phyloP scores from a whole-genome alignment of 1,140 invertebrate species.

The Varroa destructor region DNA sequence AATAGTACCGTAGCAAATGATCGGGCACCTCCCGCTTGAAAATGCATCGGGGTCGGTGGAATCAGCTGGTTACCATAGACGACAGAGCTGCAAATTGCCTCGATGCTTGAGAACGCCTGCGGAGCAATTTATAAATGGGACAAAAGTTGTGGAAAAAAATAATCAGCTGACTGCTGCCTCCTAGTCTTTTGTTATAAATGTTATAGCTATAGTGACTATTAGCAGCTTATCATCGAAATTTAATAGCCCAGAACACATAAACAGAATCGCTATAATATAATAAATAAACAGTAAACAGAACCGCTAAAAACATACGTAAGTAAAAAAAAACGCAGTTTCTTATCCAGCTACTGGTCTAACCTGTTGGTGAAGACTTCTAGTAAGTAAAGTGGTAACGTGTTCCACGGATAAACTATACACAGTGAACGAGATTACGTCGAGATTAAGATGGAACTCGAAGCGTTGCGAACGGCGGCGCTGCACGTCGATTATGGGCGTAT shows the following conservation, averaged over 20 bases:
- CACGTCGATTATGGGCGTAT: not conserved
- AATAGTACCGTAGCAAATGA: not conserved
- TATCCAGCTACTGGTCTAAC: not conserved
- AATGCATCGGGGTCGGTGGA: constrained; percentile 17
- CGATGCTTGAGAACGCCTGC: constrained; percentile 11
- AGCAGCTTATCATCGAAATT: too few relatives aligned
- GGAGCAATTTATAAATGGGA: not conserved
- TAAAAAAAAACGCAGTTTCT: not conserved
- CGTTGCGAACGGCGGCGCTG: not conserved
- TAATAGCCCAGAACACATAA: too few relatives aligned
- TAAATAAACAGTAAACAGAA: too few relatives aligned
- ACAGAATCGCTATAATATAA: too few relatives aligned
- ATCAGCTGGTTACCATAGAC: constrained; percentile 2
- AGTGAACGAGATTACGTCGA: constrained; percentile 12
- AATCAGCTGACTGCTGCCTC: not conserved
- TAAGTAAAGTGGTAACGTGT: not conserved
- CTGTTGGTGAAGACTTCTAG: constrained; percentile 2
- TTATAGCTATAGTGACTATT: too few relatives aligned
- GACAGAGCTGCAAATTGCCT: constrained; percentile 9
- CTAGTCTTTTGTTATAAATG: too few relatives aligned
- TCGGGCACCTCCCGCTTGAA: not conserved
- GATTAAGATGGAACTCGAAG: constrained; percentile 2
- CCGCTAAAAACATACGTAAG: too few relatives aligned
- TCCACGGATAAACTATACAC: not conserved
- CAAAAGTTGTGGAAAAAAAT: not conserved